Evolutionary conservation across 2,888 invertebrate genomes (phyloP).

Genomic region (Phaedon cochleariae): DNA sequence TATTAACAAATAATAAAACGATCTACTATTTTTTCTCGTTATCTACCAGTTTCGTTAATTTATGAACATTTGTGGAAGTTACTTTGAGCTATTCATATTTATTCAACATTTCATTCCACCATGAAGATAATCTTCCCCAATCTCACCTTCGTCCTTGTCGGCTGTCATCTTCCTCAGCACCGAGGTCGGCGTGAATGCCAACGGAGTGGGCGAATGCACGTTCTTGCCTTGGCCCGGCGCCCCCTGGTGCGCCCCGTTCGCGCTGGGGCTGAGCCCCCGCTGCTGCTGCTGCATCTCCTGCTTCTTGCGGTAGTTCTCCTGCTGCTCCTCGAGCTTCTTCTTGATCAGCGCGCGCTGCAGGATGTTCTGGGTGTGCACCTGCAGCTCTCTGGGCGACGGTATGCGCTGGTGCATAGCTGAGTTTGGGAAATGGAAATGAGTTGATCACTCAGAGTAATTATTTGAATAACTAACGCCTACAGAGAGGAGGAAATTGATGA

Average conservation of each 20-base stretch:
- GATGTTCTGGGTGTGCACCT: slow-evolving; percentile 85
- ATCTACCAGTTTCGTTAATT: too few relatives aligned
- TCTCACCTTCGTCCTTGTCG: slow-evolving; percentile 78
- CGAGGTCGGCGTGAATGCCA: slow-evolving; percentile 93
- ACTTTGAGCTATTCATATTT: too few relatives aligned
- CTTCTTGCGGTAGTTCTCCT: slow-evolving; percentile 82
- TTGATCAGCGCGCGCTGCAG: slow-evolving; percentile 88
- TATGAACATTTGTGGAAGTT: too few relatives aligned
- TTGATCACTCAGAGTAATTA: too few relatives aligned
- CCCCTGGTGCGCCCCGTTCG: slow-evolving; percentile 15
- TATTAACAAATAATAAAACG: too few relatives aligned
- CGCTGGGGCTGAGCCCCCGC: slow-evolving; percentile 48
- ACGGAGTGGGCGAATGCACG: slow-evolving; percentile 72
- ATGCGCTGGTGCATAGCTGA: slow-evolving; percentile 75
- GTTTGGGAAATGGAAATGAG: neutral
- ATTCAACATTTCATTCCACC: too few relatives aligned
- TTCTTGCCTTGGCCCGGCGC: slow-evolving; percentile 55
- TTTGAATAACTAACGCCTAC: too few relatives aligned
- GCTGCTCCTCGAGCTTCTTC: slow-evolving; percentile 88
- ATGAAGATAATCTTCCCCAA: too few relatives aligned
- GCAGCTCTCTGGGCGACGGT: slow-evolving; percentile 85
- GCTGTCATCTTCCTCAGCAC: slow-evolving; percentile 95
- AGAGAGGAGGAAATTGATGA: too few relatives aligned
- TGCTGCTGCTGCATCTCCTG: slow-evolving; percentile 72
- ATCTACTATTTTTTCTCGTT: too few relatives aligned